Evolutionary conservation across 2,797 vertebrate genomes (phyloP).

Genomic region (Thamnophis elegans): DNA sequence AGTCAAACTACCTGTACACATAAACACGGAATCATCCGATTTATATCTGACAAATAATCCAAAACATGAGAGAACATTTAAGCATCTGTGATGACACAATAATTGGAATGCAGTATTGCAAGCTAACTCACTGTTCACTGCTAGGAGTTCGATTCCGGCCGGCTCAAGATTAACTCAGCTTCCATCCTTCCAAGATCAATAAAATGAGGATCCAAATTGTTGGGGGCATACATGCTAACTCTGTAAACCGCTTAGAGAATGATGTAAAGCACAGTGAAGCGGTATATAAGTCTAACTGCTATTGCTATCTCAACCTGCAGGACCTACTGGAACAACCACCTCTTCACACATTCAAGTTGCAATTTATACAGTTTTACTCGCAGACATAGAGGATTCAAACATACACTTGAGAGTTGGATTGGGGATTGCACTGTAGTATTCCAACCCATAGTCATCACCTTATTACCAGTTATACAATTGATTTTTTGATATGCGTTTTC

Average conservation of each 20-base stretch:
- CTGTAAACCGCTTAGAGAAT: neutral
- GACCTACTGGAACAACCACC: neutral
- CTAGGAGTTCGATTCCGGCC: neutral
- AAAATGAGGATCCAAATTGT: neutral
- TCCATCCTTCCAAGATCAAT: neutral
- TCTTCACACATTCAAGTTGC: neutral
- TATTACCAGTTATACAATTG: neutral
- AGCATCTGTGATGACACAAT: neutral
- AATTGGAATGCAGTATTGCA: neutral
- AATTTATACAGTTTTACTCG: neutral
- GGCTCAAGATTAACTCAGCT: neutral
- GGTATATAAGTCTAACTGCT: neutral
- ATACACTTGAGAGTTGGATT: neutral
- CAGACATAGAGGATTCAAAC: neutral
- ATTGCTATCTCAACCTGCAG: neutral
- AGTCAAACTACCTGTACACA: neutral
- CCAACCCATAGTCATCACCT: too few relatives aligned
- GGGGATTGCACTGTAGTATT: neutral
- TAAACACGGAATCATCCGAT: neutral
- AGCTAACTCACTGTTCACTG: neutral
- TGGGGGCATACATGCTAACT: neutral
- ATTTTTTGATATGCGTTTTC: constrained; percentile 1
- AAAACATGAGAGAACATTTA: neutral
- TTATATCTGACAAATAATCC: neutral
- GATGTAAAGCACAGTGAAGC: neutral